A percentile compares a stretch with the other conserved stretches of the same genome.
These are phyloP conservation scores for Lagorchestes hirsutus DNA, from an alignment of 2,797 vertebrate species.

Conservation along the genomic window DNA sequence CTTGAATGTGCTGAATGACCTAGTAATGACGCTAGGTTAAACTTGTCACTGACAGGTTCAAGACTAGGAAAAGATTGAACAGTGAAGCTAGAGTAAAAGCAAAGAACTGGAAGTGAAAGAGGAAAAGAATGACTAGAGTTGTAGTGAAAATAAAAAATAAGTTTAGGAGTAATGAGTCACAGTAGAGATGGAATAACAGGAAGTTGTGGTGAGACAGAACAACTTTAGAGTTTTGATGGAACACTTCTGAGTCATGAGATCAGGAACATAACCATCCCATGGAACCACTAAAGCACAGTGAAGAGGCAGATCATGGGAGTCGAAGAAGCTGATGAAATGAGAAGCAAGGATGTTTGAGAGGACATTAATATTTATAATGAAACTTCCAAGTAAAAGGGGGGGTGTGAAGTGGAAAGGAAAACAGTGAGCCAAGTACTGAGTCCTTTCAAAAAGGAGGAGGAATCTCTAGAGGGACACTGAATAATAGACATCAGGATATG, in stretches of 20 bases:
- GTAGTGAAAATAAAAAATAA: neutral
- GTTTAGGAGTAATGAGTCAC: neutral
- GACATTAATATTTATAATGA: neutral
- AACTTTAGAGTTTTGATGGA: neutral
- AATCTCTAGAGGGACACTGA: neutral
- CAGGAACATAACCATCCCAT: neutral
- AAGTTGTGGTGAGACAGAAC: neutral
- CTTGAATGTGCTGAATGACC: neutral
- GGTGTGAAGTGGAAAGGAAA: neutral
- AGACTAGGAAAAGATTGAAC: neutral
- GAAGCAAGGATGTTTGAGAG: neutral
- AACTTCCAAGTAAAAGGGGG: neutral
- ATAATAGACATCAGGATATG: neutral
- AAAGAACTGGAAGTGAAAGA: neutral
- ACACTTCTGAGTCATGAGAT: neutral
- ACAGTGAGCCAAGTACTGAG: neutral
- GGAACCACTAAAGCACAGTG: neutral
- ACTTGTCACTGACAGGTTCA: neutral
- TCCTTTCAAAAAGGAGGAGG: too few relatives aligned
- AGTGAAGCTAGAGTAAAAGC: neutral
- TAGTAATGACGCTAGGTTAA: neutral
- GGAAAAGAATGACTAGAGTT: neutral
- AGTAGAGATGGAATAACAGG: neutral
- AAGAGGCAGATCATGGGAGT: neutral
- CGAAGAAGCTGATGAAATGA: neutral